Evolutionary conservation across 92 coral and sea anemone species (phyloP), one percentile per base, ranked within the genome.

Genomic region (Pocillopora meandrina): DNA sequence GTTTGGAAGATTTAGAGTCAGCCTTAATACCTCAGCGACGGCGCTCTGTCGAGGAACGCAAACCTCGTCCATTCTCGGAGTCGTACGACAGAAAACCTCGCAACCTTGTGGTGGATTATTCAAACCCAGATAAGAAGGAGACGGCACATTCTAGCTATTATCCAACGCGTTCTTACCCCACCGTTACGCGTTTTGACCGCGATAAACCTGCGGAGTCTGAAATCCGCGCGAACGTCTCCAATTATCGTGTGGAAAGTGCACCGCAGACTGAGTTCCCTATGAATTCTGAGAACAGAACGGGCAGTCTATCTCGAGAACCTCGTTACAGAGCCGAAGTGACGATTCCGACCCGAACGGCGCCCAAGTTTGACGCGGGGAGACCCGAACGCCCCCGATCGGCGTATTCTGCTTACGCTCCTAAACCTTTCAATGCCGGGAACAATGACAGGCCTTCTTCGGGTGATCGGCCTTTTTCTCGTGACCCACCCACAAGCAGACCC

Each of bases 301-400:
- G 83, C 23, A 91, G 90, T 74, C 83, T 72, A 56, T 76, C 87
- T 16, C 79, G 92, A 6, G 92, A 91, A 17, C 86, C 92, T 12
- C 82, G 76, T 3, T 93, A 93, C 81, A 91, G 95, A 15, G 87
- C 98, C n/a, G 93, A 92, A 80, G 95, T 92, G 10, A 87, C 95
- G 36, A 77, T 93, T 56, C 97, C 97, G 17, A 80, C 87, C 60
- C 76, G 89, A 76, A 80, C 84, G 74, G 96, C 86, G 72, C 61
- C 90, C 49, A 93, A 81, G 82, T 59, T 71, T 60, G 85, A 81
- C 65, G 77, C 77, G 31, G 61, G 49, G 17, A 77, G 88, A 60
- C 89, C 92, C 42, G 98, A 94, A 2, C 87, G 93, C 31, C 95
- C 93, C 20, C 85, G 91, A 36, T 90, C 95, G 0, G 90, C 85